phyloP scores from a whole-genome alignment of 2,797 vertebrate species.

The Amblyraja radiata region DNA sequence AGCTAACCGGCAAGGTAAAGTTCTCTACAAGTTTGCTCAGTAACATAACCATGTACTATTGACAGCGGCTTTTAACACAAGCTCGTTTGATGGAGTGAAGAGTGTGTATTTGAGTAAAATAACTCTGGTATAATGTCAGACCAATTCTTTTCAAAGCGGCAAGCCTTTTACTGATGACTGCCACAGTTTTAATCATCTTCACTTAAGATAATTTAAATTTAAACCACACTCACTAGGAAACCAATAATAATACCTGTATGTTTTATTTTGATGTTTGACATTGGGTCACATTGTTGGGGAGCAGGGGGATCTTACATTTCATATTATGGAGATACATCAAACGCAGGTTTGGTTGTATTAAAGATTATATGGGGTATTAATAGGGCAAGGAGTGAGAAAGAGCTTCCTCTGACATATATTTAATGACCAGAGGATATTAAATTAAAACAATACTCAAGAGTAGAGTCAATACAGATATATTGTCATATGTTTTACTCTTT shows the following conservation, averaged over 20 bases:
- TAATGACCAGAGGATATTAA: not conserved
- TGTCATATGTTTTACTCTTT: no score
- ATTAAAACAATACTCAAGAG: not conserved
- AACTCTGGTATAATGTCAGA: not conserved
- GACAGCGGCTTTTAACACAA: not conserved
- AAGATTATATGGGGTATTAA: not conserved
- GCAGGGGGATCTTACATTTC: not conserved
- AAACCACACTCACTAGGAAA: not conserved
- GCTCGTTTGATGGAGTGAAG: not conserved
- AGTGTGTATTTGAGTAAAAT: not conserved
- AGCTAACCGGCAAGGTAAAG: not conserved
- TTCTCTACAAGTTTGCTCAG: not conserved
- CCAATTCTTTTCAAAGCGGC: not conserved
- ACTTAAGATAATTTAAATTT: no score
- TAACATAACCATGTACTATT: not conserved
- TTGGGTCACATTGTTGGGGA: not conserved
- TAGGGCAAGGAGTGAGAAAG: not conserved
- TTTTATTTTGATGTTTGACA: not conserved
- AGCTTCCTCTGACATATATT: not conserved
- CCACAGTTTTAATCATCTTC: not conserved
- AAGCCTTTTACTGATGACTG: no score
- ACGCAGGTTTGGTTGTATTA: not conserved
- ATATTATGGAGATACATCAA: not conserved
- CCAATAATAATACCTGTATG: not conserved
- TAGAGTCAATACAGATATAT: no score